Evolutionary conservation across 2,113 vertebrate species (phyloP), one percentile per base, ranked within the genome.

Genomic region (Takifugu bimaculatus): DNA sequence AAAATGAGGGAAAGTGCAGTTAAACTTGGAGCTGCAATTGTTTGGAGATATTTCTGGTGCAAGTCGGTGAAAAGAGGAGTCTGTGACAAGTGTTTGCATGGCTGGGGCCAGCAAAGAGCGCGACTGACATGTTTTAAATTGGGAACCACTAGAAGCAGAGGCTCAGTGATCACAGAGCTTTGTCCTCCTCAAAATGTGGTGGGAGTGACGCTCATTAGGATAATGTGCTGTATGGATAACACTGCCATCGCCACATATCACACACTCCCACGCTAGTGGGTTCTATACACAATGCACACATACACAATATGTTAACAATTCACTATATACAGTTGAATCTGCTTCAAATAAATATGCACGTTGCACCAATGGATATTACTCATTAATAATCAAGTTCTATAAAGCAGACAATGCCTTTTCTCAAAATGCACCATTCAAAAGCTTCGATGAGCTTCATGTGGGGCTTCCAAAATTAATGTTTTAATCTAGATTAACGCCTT

Each of bases 161-260:
- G 70, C 67, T 63, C 72, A 74, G 59, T 72, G 78, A 84, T 79
- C 78, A 76, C 72, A 81, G 70, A 59, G 61, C 66, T 63, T 67
- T 70, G 54, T 72, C 4, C 35, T 55, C 49, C 48, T 65, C 47
- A 32, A 75, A 60, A 65, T 65, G 63, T 70, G 65, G 72, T 73
- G 69, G 78, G 70, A 76, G 67, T 66, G 70, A 78, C 55, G 43
- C 67, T 79, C 64, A 74, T 81, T 74, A 84, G 72, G 60, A 59
- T 72, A 74, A 80, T 71, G 75, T 68, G 64, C 60, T 72, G 63
- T 67, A 75, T 70, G 77, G 65, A 68, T 60, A 65, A 73, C 65
- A 72, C 58, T 15, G 49, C 48, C 1, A 26, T 5, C 42, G 10
- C 25, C 29, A 44, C 64, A 55, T 44, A 68, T 26, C 63, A 50